Conservation (phyloP, 30 jellyfish, hydroid and myxozoan species). For the Rhopilema esculentum region DNA sequence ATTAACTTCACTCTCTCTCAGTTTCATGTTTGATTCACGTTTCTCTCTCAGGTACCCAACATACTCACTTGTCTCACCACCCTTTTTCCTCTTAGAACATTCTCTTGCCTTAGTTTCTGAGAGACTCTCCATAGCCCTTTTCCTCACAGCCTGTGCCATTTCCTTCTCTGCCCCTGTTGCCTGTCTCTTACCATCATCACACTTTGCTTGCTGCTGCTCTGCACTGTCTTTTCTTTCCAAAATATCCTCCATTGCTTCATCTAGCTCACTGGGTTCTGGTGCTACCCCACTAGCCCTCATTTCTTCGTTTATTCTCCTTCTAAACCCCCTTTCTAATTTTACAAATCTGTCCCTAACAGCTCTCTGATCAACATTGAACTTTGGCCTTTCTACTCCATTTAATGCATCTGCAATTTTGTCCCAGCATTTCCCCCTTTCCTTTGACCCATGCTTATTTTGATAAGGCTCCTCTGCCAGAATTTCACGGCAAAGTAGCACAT, state of each 20-base stretch:
- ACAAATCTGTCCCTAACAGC: conserved; percentile 26
- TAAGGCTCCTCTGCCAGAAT: conserved; percentile 48
- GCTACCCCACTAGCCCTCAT: conserved; percentile 19
- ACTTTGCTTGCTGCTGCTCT: conserved; percentile 1
- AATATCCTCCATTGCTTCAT: conserved; percentile 29
- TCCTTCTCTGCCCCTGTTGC: conserved; percentile 1
- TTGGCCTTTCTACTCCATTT: conserved; percentile 23
- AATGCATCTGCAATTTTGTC: conserved; percentile 1
- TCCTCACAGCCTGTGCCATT: conserved; percentile 4
- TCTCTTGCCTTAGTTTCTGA: background rate
- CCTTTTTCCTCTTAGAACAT: background rate
- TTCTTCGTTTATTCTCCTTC: background rate
- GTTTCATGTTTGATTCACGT: background rate
- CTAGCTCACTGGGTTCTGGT: conserved; percentile 20
- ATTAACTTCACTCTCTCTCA: background rate
- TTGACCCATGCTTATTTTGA: conserved; percentile 22
- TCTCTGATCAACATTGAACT: conserved; percentile 24
- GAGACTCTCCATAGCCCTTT: background rate
- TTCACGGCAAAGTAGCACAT: conserved; percentile 3
- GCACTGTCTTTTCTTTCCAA: conserved; percentile 14
- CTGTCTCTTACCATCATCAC: background rate
- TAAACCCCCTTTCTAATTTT: conserved; percentile 13
- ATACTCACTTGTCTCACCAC: conserved; percentile 29
- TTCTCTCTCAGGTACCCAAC: conserved; percentile 8
- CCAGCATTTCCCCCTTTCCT: conserved; percentile 59